phyloP scores from a whole-genome alignment of 2,797 vertebrate genomes.

The Takifugu rubripes region DNA sequence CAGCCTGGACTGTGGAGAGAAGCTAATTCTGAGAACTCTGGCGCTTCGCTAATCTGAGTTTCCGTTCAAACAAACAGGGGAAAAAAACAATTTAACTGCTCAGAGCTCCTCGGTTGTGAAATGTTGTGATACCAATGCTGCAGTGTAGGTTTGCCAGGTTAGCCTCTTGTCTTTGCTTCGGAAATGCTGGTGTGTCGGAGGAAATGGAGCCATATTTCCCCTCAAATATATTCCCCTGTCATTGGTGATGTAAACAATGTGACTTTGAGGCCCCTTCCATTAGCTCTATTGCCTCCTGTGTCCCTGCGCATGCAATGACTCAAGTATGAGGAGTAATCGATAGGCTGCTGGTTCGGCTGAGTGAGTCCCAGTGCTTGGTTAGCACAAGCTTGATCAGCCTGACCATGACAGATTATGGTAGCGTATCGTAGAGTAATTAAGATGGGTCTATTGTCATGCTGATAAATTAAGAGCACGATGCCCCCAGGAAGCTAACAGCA shows the following conservation, averaged over 20 bases:
- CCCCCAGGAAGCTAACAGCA: slow-evolving; percentile 44
- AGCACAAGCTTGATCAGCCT: slow-evolving; percentile 70
- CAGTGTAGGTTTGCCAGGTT: too few relatives aligned
- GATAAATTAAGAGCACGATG: slow-evolving; percentile 64
- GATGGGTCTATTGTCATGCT: slow-evolving; percentile 69
- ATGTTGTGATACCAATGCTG: too few relatives aligned
- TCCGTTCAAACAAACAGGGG: too few relatives aligned
- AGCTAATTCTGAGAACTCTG: too few relatives aligned
- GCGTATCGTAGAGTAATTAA: slow-evolving; percentile 76
- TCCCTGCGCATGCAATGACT: slow-evolving; percentile 60
- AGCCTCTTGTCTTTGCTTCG: slow-evolving; percentile 34
- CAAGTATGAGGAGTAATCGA: slow-evolving; percentile 73
- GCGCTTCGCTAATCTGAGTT: too few relatives aligned
- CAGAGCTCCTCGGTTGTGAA: too few relatives aligned
- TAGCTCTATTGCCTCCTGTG: slow-evolving; percentile 71
- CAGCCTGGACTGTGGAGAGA: too few relatives aligned
- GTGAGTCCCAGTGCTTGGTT: slow-evolving; percentile 69
- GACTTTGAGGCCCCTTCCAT: slow-evolving; percentile 74
- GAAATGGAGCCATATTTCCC: slow-evolving; percentile 67
- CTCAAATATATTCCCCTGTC: slow-evolving; percentile 74
- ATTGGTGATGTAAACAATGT: slow-evolving; percentile 76
- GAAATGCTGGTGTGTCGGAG: slow-evolving; percentile 51
- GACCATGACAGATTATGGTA: slow-evolving; percentile 74
- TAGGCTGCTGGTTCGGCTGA: slow-evolving; percentile 72
- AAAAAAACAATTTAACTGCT: too few relatives aligned